Evolutionary conservation across 2,888 invertebrate genomes (phyloP).

Genomic region (Furcula furcula): DNA sequence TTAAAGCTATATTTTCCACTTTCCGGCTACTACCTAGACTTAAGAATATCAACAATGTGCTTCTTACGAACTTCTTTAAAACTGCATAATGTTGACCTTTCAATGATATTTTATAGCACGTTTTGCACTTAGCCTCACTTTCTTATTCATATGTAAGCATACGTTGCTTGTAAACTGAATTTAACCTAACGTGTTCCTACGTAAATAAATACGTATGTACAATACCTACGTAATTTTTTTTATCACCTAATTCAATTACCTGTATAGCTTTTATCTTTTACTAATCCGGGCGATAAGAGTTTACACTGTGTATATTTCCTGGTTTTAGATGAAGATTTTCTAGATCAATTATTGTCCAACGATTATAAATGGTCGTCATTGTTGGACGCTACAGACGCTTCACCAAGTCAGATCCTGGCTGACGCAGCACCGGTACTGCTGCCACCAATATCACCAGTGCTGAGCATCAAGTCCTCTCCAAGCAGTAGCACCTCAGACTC

Average conservation of each 20-base stretch:
- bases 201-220: no score
- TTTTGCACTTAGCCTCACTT: conserved; percentile 55
- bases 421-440: conserved; percentile 66
- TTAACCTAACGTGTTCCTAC: no score
- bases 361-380: conserved; percentile 72
- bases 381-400: conserved; percentile 67
- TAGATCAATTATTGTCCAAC: conserved; percentile 63
- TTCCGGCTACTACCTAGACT: conserved; percentile 33
- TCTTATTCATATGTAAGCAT: conserved; percentile 41
- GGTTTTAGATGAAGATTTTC: conserved; percentile 63
- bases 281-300: not conserved
- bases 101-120: conserved; percentile 29
- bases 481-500: conserved; percentile 71
- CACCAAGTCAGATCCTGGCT: conserved; percentile 75
- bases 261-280: conserved; percentile 4
- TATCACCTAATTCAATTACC: not conserved
- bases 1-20: conserved; percentile 17
- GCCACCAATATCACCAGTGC: conserved; percentile 62
- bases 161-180: no score
- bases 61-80: conserved; percentile 18
- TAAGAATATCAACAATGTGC: conserved; percentile 49
- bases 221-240: conserved; percentile 4
- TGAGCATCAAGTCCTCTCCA: conserved; percentile 62
- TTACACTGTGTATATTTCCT: no score
- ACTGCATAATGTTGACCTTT: conserved; percentile 49